Percentiles rank a stretch among this genome's conserved stretches.
These are phyloP conservation scores for Cheiracanthium punctorium DNA, from an alignment of 2,888 invertebrate genomes.

Conservation along the genomic window DNA sequence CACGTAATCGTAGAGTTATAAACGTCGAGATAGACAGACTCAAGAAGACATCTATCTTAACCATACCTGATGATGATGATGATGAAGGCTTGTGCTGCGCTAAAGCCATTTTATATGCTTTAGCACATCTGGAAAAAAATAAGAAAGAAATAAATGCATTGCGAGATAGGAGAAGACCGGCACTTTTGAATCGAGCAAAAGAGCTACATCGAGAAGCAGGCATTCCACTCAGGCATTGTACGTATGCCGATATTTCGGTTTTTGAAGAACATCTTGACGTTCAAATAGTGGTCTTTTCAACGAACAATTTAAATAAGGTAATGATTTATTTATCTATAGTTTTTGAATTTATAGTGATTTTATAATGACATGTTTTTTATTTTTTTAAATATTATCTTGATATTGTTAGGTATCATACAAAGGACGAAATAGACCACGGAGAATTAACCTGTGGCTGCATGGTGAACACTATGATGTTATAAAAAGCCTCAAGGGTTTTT, in stretches of 20 bases:
- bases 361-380: no score
- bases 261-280: conserved; percentile 19
- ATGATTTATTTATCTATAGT: no score
- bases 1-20: not conserved
- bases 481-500: no score
- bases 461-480: no score
- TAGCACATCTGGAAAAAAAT: not conserved
- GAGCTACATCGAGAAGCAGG: not conserved
- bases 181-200: not conserved
- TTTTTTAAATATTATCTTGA: no score
- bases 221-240: not conserved
- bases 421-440: no score
- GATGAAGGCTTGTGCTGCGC: conserved; percentile 19
- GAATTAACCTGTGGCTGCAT: no score
- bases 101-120: conserved; percentile 5
- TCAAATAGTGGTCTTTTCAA: no score
- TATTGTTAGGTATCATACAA: no score
- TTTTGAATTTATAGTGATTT: no score
- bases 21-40: not conserved
- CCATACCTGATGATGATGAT: not conserved
- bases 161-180: not conserved
- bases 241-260: not conserved
- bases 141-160: not conserved
- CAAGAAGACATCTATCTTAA: not conserved
- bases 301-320: no score